Conservation (phyloP, 2,797 vertebrate species). For the Sitta carolinensis region DNA sequence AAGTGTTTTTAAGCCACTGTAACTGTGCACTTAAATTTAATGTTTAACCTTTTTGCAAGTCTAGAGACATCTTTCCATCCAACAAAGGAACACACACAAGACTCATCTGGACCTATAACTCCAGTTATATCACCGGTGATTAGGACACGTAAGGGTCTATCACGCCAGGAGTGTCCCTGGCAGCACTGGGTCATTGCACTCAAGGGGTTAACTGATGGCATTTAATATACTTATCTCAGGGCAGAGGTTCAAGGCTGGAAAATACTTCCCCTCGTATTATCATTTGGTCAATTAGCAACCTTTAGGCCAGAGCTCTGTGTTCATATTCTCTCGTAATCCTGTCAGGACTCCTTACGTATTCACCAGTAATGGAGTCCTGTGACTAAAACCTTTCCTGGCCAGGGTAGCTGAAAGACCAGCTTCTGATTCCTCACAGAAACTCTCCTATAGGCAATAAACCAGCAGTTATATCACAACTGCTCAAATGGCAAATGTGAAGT, state of each 20-base stretch:
- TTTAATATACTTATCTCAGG: slow-evolving; percentile 62
- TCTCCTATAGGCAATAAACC: slow-evolving; percentile 74
- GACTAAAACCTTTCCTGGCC: slow-evolving; percentile 65
- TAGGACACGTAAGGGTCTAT: neutral
- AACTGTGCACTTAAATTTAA: neutral
- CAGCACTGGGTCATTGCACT: slow-evolving; percentile 58
- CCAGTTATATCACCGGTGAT: neutral
- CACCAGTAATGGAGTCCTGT: slow-evolving; percentile 55
- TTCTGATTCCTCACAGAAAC: slow-evolving; percentile 60
- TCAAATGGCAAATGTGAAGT: slow-evolving; percentile 78
- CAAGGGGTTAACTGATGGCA: slow-evolving; percentile 67
- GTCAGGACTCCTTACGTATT: slow-evolving; percentile 64
- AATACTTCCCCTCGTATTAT: slow-evolving; percentile 67
- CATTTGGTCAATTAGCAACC: slow-evolving; percentile 68
- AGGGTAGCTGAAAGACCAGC: slow-evolving; percentile 56
- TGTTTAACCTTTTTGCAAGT: neutral
- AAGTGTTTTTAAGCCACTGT: neutral
- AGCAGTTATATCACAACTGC: slow-evolving; percentile 65
- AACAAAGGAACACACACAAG: neutral
- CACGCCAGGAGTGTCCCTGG: neutral
- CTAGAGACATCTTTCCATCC: neutral
- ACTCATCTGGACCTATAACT: neutral
- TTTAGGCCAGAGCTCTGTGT: slow-evolving; percentile 46
- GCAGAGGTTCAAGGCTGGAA: slow-evolving; percentile 56
- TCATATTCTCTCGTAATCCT: slow-evolving; percentile 35